phyloP scores from a whole-genome alignment of 2,797 vertebrate genomes.

The Epinephelus coioides region DNA sequence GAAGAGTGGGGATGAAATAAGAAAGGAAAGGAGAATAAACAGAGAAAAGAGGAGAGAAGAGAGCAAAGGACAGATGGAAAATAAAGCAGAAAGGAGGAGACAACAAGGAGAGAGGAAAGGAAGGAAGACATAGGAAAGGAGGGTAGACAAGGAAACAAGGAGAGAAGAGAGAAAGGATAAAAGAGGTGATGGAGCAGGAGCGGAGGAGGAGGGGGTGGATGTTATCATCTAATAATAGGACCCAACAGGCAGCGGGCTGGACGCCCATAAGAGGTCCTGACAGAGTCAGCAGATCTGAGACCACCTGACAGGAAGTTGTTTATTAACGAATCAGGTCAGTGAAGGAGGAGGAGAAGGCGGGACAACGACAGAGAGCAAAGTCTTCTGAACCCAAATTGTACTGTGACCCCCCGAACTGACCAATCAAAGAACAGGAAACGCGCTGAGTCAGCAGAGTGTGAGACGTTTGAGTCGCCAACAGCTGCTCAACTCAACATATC shows the following conservation, averaged over 20 bases:
- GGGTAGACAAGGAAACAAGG: not conserved
- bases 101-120: not conserved
- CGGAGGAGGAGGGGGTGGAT: slow-evolving; percentile 1
- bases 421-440: slow-evolving; percentile 62
- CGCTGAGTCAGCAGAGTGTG: slow-evolving; percentile 58
- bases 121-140: too few species aligned
- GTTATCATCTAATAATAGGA: slow-evolving; percentile 78
- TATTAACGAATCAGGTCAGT: slow-evolving; percentile 53
- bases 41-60: not conserved
- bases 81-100: not conserved
- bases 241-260: slow-evolving; percentile 69
- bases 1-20: too few species aligned
- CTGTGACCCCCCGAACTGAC: slow-evolving; percentile 45
- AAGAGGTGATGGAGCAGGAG: not conserved
- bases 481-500: slow-evolving; percentile 19
- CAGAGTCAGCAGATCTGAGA: slow-evolving; percentile 60
- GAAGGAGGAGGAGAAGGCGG: slow-evolving; percentile 14
- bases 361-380: slow-evolving; percentile 45
- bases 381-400: slow-evolving; percentile 43
- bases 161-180: not conserved
- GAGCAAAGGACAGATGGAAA: not conserved
- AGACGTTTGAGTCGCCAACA: slow-evolving; percentile 29
- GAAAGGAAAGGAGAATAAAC: too few species aligned
- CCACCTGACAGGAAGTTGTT: slow-evolving; percentile 68
- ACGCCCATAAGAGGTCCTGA: slow-evolving; percentile 77